phyloP scores from a whole-genome alignment of 2,797 vertebrate genomes.

The Diplodus sargus region DNA sequence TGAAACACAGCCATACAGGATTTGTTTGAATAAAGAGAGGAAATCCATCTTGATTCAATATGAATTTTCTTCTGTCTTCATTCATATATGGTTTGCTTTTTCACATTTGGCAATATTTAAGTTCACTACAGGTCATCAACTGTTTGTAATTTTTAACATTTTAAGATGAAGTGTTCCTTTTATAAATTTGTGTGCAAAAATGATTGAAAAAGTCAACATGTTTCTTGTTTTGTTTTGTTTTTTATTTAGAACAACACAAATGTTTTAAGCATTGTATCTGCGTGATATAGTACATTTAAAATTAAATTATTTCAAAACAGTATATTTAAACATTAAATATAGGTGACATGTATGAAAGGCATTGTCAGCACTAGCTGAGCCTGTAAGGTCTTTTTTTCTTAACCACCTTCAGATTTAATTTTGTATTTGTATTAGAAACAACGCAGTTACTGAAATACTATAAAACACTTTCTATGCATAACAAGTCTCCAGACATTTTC shows the following conservation, averaged over 20 bases:
- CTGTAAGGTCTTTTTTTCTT: constrained; percentile 57
- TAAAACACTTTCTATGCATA: constrained; percentile 76
- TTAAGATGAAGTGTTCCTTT: not conserved
- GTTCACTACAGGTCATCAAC: not conserved
- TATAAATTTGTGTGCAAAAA: constrained; percentile 30
- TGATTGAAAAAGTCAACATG: constrained; percentile 50
- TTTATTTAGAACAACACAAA: constrained; percentile 86
- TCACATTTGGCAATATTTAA: not conserved
- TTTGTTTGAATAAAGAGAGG: not conserved
- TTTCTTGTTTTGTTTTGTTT: constrained; percentile 64
- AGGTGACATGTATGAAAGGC: constrained; percentile 78
- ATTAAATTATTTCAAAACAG: constrained; percentile 86
- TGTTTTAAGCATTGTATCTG: constrained; percentile 81
- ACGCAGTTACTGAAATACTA: constrained; percentile 75
- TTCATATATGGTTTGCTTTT: not conserved
- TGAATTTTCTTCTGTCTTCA: not conserved
- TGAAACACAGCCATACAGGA: not conserved
- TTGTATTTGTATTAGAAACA: constrained; percentile 74
- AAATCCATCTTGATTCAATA: not conserved
- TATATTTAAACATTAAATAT: constrained; percentile 85
- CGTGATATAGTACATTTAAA: constrained; percentile 87
- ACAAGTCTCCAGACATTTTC: constrained; percentile 66
- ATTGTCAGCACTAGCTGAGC: constrained; percentile 65
- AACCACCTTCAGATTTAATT: constrained; percentile 61
- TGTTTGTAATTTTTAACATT: not conserved